Evolutionary conservation across 2,797 vertebrate genomes (phyloP).

Genomic region (Sebastolobus alascanus): DNA sequence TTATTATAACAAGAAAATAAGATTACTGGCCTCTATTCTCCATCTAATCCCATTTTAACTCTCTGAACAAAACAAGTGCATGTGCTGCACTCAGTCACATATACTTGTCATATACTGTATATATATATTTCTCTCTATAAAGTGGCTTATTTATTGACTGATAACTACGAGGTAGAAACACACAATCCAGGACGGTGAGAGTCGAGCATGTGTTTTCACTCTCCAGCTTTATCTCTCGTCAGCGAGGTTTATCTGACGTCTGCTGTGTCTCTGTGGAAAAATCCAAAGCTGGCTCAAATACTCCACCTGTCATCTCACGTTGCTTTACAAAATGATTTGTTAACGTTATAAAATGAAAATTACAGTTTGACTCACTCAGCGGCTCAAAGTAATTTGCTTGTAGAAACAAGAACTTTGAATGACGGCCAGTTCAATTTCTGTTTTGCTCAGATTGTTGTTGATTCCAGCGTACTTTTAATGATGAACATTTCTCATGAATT

Average conservation of each 20-base stretch:
- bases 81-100: constrained; percentile 15
- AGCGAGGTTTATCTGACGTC: constrained; percentile 32
- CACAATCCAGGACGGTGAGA: constrained; percentile 45
- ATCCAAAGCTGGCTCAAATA: constrained; percentile 37
- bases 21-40: background rate
- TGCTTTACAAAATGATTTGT: background rate
- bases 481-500: constrained; percentile 49
- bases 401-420: constrained; percentile 7
- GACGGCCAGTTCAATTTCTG: background rate
- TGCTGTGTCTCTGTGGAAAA: constrained; percentile 41
- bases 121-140: background rate
- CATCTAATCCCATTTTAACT: background rate
- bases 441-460: constrained; percentile 8
- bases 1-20: background rate
- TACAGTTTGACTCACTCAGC: background rate
- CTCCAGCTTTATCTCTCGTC: constrained; percentile 46
- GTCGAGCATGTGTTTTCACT: constrained; percentile 52
- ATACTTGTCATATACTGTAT: background rate
- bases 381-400: background rate
- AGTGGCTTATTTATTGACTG: constrained; percentile 11
- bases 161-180: constrained; percentile 22
- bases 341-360: background rate
- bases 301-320: constrained; percentile 35
- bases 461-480: constrained; percentile 19
- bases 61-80: background rate